Percentiles rank a stretch among this genome's conserved stretches.
Conservation (phyloP, 2,113 vertebrate species). For the Piaya cayana region DNA sequence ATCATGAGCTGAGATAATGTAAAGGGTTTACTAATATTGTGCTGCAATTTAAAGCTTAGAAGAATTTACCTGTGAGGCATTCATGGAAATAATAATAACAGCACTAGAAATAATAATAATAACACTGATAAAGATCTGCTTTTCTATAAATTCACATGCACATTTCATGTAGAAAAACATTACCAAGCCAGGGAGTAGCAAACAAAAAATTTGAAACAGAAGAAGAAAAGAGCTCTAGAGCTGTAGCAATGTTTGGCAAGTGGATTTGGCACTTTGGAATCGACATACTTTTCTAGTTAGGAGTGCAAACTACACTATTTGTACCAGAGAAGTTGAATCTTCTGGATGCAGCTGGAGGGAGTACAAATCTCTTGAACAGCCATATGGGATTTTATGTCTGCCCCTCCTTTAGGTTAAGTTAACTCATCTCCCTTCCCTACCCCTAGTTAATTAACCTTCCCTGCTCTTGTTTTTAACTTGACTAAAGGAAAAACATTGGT, state of each 20-base stretch:
- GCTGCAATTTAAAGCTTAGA: background rate
- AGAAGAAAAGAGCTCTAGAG: conserved; percentile 10
- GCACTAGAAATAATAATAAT: background rate
- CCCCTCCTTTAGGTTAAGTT: background rate
- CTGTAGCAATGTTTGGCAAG: conserved; percentile 46
- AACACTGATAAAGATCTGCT: background rate
- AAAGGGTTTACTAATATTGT: background rate
- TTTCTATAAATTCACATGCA: background rate
- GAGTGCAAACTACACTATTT: background rate
- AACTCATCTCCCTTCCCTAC: too few relatives aligned
- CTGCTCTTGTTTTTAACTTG: too few relatives aligned
- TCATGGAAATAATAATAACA: background rate
- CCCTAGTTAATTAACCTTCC: too few relatives aligned
- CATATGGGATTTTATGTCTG: background rate
- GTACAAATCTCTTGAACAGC: background rate
- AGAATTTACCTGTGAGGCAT: background rate
- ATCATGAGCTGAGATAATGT: background rate
- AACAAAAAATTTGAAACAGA: conserved; percentile 19
- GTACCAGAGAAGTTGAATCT: conserved; percentile 28
- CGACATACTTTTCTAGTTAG: conserved; percentile 52
- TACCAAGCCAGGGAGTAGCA: background rate
- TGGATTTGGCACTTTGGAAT: conserved; percentile 30
- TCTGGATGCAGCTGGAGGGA: conserved; percentile 23
- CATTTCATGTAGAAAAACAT: conserved; percentile 1
- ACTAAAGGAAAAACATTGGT: too few relatives aligned